phyloP scores from a whole-genome alignment of 2,888 invertebrate species.

The Synergus japonicus region DNA sequence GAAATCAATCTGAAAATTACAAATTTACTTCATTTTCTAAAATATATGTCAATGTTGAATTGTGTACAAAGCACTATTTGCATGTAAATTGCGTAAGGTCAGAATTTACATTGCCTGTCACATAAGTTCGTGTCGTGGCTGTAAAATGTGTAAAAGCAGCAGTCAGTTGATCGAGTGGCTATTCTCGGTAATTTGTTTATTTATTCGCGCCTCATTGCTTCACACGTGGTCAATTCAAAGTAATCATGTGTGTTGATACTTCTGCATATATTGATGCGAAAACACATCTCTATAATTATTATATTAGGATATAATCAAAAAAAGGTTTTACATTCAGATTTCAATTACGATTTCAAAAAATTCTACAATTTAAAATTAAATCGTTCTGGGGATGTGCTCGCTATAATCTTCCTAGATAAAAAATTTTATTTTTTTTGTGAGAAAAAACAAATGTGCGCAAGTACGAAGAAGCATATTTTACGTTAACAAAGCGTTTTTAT shows the following conservation, averaged over 20 bases:
- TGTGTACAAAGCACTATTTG: not conserved
- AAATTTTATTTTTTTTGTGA: not conserved
- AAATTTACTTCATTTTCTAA: not conserved
- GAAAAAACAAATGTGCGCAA: not conserved
- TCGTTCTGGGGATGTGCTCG: too few relatives aligned
- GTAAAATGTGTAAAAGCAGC: not conserved
- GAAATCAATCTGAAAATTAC: not conserved
- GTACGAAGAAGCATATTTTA: not conserved
- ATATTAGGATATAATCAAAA: too few relatives aligned
- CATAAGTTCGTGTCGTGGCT: not conserved
- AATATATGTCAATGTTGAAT: not conserved
- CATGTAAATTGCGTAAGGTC: constrained; percentile 1
- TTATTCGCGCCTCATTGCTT: not conserved
- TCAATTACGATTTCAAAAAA: too few relatives aligned
- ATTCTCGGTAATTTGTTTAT: not conserved
- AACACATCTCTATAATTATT: not conserved
- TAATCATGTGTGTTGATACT: not conserved
- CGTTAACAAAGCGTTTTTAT: not conserved
- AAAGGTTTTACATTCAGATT: too few relatives aligned
- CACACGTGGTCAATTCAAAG: not conserved
- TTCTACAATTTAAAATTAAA: too few relatives aligned
- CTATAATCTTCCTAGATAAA: not conserved
- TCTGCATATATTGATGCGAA: not conserved
- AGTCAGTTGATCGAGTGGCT: not conserved
- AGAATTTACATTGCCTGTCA: not conserved